A percentile compares a stretch with the other conserved stretches of the same genome.
Conservation (phyloP, 92 coral and sea anemone species). For the Porites divaricata region DNA sequence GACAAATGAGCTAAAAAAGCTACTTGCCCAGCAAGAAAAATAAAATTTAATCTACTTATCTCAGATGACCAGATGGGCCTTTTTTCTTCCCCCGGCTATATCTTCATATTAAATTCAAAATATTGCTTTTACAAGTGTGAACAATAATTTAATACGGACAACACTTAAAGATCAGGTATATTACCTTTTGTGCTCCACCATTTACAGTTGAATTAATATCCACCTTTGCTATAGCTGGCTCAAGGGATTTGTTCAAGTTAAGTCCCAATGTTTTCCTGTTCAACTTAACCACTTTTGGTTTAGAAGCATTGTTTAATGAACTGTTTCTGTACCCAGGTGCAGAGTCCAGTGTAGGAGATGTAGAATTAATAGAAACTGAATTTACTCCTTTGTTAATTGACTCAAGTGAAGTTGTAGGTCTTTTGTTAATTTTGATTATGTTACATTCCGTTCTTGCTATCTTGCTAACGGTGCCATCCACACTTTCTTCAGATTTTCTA, state of each 20-base stretch:
- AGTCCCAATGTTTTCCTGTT: conserved; percentile 74
- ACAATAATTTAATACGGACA: background rate
- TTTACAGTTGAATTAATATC: conserved; percentile 13
- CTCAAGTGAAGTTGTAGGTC: conserved; percentile 3
- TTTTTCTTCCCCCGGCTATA: too few relatives aligned
- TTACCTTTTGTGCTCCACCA: conserved; percentile 25
- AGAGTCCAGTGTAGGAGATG: background rate
- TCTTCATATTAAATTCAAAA: too few relatives aligned
- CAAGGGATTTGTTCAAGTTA: conserved; percentile 25
- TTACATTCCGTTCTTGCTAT: conserved; percentile 18
- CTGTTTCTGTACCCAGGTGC: background rate
- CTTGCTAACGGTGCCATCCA: conserved; percentile 4
- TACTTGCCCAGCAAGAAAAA: too few relatives aligned
- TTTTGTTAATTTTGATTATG: conserved; percentile 17
- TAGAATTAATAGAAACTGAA: conserved; percentile 26
- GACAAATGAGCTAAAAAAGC: too few relatives aligned
- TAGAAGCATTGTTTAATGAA: background rate
- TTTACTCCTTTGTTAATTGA: conserved; percentile 3
- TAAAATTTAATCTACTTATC: too few relatives aligned
- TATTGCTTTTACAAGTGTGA: too few relatives aligned
- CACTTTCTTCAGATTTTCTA: conserved; percentile 26
- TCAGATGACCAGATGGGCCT: too few relatives aligned
- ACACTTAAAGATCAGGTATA: background rate
- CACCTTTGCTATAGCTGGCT: background rate
- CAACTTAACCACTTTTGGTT: conserved; percentile 77